Base-by-base conservation (phyloP, 1,140 invertebrate species). In the Ladona fulva region DNA sequence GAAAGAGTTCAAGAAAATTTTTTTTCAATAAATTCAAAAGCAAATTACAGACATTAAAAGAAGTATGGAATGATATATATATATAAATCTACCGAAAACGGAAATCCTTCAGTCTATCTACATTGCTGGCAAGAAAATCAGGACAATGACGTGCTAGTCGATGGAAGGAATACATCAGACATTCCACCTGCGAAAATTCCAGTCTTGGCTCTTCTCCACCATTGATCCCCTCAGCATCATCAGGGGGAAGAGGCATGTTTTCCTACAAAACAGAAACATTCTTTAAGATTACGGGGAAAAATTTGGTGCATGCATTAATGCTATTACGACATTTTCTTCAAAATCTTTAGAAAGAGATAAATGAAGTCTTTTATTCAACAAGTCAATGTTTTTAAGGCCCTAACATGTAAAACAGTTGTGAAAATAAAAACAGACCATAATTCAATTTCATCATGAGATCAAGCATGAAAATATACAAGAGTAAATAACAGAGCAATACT, bases 161-260 rank as follows among this genome's bases (percentile, higher is more conserved):
- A 85, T 98, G 96, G 80, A 98, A 92, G 16, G 93, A 89, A 84
- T 91, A 97, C 81, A 99, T 89, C 25, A 98, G 86, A 89, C 95
- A 97, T 87, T 99, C 97, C 0, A 98, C 94, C 83, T 94, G 91
- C 75, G 95, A 95, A 84, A 98, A 97, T 82, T 97, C 91, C 66
- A 98, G 88, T 80, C 92, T 92, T 74, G 95, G 94, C 74, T 85
- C 84, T 80, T 86, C 82, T 76, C 88, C 87, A 78, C 88, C 86
- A 82, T 88, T 88, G 75, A 82, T 86, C 84, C 78, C 88, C 86
- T 87, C 86, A 75, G 89, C 88, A 78, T 86, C 86, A 79, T 91
- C 85, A 79, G 94, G 92, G 74, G 95, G 95, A 81, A 94, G 87
- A 19, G 95, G 89, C 84, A 90, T 86, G 79, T 86, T 87, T 77